Evolutionary conservation across 2,797 vertebrate genomes (phyloP), one percentile per base, ranked within the genome.

Genomic region (Chanos chanos): DNA sequence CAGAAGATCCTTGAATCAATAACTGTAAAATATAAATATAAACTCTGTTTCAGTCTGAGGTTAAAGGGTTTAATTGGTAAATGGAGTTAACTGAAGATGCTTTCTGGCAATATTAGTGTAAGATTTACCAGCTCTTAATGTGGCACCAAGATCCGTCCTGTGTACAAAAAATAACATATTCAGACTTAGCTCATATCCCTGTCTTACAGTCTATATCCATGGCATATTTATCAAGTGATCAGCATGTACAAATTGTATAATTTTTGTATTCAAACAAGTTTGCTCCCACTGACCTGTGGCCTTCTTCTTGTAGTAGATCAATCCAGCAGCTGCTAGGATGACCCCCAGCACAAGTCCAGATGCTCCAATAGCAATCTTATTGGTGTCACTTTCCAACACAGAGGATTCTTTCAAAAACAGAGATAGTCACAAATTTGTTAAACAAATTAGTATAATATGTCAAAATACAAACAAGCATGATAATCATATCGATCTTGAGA

Each of bases 241-340:
- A 13, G 5, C 39, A 8, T 6, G 48, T 7, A 7, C 28, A 27
- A 28, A 0, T 44, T 2, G 9, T 30, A 28, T n/a, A n/a, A n/a
- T n/a, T n/a, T n/a, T n/a, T n/a, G n/a, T n/a, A n/a, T n/a, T 12
- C 27, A 27, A 9, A n/a, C 16, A 8, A 2, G 1, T 53, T 2
- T 16, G 8, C 5, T 57, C 6, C 0, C n/a, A 27, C 48, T 18
- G 12, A 82, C 80, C 77, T 67, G 3, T 0, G 18, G 51, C 18
- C 66, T 79, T 84, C 49, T 58, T 81, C 68, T 55, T 70, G 68
- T 77, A 81, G 77, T 80, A 84, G 66, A 84, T 72, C 72, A 81
- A 71, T 48, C 80, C 81, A 55, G 79, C 78, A 69, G 82, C 62
- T 59, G 60, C 75, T 1, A 84, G 31, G 28, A 80, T 22, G 69